A percentile compares a stretch with the other conserved stretches of the same genome.
phyloP scores from a whole-genome alignment of 2,797 vertebrate species.

The Silurus aristotelis region DNA sequence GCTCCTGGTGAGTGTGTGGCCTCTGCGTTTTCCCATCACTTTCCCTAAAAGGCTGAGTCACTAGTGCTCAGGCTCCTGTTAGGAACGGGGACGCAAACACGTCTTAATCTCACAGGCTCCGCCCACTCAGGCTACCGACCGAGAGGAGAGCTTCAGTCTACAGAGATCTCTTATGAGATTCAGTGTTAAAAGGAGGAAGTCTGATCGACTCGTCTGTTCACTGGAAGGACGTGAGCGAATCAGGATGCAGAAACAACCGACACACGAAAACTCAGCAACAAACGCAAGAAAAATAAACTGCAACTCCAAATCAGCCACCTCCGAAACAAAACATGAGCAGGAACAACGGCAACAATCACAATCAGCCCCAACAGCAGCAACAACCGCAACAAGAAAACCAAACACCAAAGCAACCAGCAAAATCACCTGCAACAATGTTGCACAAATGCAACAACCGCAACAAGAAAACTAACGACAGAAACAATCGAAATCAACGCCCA shows the following conservation, averaged over 20 bases:
- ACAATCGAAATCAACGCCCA: no score
- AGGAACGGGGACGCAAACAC: background rate
- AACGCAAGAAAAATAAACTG: no score
- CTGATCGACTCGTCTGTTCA: background rate
- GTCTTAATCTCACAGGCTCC: background rate
- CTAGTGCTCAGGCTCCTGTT: background rate
- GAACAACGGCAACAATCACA: no score
- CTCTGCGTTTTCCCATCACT: background rate
- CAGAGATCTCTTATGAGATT: fast-evolving
- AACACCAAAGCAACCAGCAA: no score
- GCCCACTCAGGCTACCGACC: background rate
- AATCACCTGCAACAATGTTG: no score
- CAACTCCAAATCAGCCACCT: no score
- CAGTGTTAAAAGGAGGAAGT: background rate
- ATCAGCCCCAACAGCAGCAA: no score
- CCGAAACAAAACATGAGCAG: no score
- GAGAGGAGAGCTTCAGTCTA: background rate
- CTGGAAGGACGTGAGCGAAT: background rate
- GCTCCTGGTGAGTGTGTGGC: background rate
- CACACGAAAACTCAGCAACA: no score
- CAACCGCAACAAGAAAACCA: no score
- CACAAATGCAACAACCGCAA: no score
- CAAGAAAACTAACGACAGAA: no score
- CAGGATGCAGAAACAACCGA: background rate
- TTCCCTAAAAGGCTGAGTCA: background rate